Percentiles rank a stretch among this genome's conserved stretches.
These are phyloP conservation scores for Lepus timidus DNA, from an alignment of 2,113 vertebrate species.

Conservation along the genomic window DNA sequence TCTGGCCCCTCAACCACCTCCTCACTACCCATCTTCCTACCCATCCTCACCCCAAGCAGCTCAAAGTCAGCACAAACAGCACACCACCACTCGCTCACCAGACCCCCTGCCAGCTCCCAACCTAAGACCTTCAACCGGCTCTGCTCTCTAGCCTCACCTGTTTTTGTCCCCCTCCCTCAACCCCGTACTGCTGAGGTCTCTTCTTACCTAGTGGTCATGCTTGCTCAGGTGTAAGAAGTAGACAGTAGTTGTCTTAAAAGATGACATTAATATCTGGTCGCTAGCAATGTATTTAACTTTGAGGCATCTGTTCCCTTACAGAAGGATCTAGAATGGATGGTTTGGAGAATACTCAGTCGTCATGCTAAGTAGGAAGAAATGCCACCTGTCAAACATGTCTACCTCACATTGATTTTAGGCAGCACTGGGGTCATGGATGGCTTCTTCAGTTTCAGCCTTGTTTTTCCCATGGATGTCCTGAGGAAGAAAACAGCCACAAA, in stretches of 20 bases:
- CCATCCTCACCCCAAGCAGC: neutral
- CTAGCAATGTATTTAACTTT: conserved; percentile 30
- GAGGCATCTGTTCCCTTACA: neutral
- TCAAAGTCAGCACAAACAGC: neutral
- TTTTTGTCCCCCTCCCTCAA: neutral
- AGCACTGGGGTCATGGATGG: neutral
- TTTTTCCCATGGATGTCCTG: neutral
- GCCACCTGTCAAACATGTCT: neutral
- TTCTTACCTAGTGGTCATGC: neutral
- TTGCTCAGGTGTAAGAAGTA: neutral
- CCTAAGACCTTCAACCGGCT: neutral
- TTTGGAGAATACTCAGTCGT: neutral
- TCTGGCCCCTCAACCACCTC: neutral
- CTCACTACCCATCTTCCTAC: neutral
- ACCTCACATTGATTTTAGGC: conserved; percentile 20
- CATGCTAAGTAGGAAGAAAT: neutral
- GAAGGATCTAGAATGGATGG: neutral
- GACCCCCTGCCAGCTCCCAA: neutral
- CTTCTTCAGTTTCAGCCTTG: neutral
- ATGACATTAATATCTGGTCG: neutral
- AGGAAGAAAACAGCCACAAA: neutral
- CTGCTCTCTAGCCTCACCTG: neutral
- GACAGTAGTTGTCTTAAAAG: neutral
- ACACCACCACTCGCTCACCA: neutral
- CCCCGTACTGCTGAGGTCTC: neutral